A percentile compares a stretch with the other conserved stretches of the same genome.
Evolutionary conservation across 1,140 invertebrate species (phyloP).

Genomic region (Eubasilissa regina): DNA sequence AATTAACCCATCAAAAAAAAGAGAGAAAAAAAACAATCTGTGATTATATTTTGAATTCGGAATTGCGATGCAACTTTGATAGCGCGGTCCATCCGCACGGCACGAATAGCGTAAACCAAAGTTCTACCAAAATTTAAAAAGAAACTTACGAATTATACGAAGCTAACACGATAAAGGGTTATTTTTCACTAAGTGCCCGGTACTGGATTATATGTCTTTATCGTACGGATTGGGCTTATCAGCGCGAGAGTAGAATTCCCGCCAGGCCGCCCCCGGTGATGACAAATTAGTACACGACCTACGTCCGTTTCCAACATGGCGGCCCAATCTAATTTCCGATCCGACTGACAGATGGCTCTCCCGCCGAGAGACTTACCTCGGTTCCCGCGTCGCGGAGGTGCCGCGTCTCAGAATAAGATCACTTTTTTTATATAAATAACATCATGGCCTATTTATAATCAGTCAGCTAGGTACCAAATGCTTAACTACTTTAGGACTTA

Average conservation of each 20-base stretch:
- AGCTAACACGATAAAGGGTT: not conserved
- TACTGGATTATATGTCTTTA: not conserved
- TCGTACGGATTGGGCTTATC: conserved; percentile 1
- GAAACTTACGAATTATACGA: not conserved
- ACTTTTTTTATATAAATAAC: not conserved
- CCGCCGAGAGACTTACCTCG: conserved; percentile 48
- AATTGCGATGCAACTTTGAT: conserved; percentile 45
- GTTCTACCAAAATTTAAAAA: not conserved
- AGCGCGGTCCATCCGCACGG: not conserved
- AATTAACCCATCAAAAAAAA: conserved; percentile 5
- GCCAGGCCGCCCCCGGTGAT: conserved; percentile 53
- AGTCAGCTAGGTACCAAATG: too few relatives aligned
- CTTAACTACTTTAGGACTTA: too few relatives aligned
- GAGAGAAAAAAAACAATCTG: conserved; percentile 4
- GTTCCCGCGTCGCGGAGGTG: conserved; percentile 36
- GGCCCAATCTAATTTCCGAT: conserved; percentile 58
- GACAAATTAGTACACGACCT: conserved; percentile 57
- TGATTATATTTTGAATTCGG: conserved; percentile 32
- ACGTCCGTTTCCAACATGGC: conserved; percentile 51
- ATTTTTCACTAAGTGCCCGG: conserved; percentile 6
- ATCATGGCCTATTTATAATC: too few relatives aligned
- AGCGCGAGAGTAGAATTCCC: conserved; percentile 46
- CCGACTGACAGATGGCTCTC: conserved; percentile 48
- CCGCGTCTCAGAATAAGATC: conserved; percentile 28
- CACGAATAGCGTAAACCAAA: not conserved